Base-by-base conservation (phyloP, 92 coral and sea anemone genomes). In the Palythoa grandis region DNA sequence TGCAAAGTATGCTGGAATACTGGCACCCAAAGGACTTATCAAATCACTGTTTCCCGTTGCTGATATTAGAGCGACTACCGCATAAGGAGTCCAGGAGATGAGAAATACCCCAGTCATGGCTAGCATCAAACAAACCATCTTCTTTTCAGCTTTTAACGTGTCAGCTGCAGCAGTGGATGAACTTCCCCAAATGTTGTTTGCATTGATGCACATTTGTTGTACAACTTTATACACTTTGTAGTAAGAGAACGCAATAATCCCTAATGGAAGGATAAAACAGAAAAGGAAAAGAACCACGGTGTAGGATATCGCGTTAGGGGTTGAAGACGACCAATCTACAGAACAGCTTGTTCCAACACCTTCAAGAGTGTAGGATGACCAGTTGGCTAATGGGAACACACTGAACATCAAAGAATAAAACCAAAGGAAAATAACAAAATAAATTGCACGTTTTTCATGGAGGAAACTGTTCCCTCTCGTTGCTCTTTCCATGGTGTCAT, bases 31-130 rank as follows among this genome's bases (percentile, higher is more conserved):
- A 50, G 76, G 85, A 24, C 77, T 70, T 54, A 83, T 89, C 25
- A 73, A 61, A 67, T 84, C 67, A 11, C 39, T 78, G 63, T 83
- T 83, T 53, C 87, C 83, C 74, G 88, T 78, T 69, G 90, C 86
- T 38, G 90, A 83, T 74, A 87, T 82, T 39, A 90, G 69, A 12
- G 98, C 89, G 11, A 93, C 93, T 1, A 91, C 79, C 15, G 98
- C 96, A 77, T 95, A 95, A 5, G 98, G 98, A 4, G 95, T 86
- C 98, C 98, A 95, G 17, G 97, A 93, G 29, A 92, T n/a, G 8
- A 95, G 79, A 76, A 87, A 95, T 15, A 87, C 95, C 15, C 67
- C 75, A 19, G 87, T 87, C 92, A 95, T 92, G 16, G 82, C 78
- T 47, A 83, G 86, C 13, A 90, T 73, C 74, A 93, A 76, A 53